Base-by-base conservation (phyloP, 64 coral and sea anemone species). In the Porites lutea region DNA sequence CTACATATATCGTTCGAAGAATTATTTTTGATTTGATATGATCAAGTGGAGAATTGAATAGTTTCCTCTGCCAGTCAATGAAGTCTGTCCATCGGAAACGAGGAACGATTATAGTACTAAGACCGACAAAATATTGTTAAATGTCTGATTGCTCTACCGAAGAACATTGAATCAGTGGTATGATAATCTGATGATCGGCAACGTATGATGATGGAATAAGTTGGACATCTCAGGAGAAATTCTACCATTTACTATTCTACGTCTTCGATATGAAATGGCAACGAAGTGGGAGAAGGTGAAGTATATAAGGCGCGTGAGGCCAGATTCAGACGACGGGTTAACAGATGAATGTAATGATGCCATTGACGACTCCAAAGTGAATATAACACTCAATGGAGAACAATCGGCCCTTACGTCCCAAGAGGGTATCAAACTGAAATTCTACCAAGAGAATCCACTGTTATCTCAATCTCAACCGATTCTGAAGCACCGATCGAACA, bases 281-380 rank as follows among this genome's bases (percentile, higher is more conserved):
- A 68, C 81, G 15, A 64, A 84, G 48, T 84, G 81, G 81, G 81
- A 64, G 18, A 84, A 49, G 68, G 81, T 84, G 46, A 84, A 68
- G 46, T 68, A 68, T 68, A 67, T 84, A 52, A 23, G 62, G 0
- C 81, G 81, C 8, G 59, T 84, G 16, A 84, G 81, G 52, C 81
- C 81, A 7, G 62, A 84, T 18, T 51, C n/a, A 5, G 81, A 84
- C 52, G 61, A 52, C 18, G 62, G 45, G 1, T 12, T 64, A 51
- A 51, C 18, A 9, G 59, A 83, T 47, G 81, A 83, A 1, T 68
- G 62, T 9, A 84, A 69, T 21, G 81, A 84, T 19, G 50, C 59
- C 2, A 51, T 69, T 18, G 59, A 84, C 3, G 81, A 84, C 15
- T 19, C 15, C 4, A 15, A 84, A 5, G 18, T 84, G 16, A 8